phyloP scores from a whole-genome alignment of 1,140 invertebrate species.

The Drosophila kohkoa region DNA sequence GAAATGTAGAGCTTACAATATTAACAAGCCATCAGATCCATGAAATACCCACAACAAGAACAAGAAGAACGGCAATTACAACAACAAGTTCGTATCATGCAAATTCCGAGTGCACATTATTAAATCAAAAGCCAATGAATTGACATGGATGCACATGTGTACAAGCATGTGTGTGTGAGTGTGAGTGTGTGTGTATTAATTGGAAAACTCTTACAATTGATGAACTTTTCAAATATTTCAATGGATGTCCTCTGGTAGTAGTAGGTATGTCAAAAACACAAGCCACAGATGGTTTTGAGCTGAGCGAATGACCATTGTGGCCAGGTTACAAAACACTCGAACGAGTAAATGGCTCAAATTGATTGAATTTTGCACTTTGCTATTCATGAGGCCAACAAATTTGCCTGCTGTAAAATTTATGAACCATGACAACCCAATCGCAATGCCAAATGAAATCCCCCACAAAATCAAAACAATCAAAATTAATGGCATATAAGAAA shows the following conservation, averaged over 20 bases:
- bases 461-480: conserved; percentile 45
- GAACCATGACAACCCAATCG: conserved; percentile 41
- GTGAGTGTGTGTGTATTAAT: conserved; percentile 56
- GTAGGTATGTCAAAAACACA: conserved; percentile 58
- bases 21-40: conserved; percentile 40
- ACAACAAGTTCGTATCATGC: conserved; percentile 30
- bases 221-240: conserved; percentile 61
- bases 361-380: conserved; percentile 81
- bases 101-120: conserved; percentile 46
- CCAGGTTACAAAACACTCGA: conserved; percentile 54
- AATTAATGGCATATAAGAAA: conserved; percentile 38
- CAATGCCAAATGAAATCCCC: conserved; percentile 27
- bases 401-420: conserved; percentile 67
- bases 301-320: conserved; percentile 46
- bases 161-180: conserved; percentile 1
- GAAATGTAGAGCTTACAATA: conserved; percentile 31
- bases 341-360: conserved; percentile 78
- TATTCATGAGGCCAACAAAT: conserved; percentile 79
- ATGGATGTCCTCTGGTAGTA: conserved; percentile 38
- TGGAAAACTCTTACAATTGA: conserved; percentile 60
- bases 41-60: conserved; percentile 20
- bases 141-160: neutral
- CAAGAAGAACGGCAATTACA: conserved; percentile 13
- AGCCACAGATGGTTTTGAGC: conserved; percentile 1
- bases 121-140: conserved; percentile 48